Conservation (phyloP, 1,140 invertebrate species). For the Penaeus japonicus region DNA sequence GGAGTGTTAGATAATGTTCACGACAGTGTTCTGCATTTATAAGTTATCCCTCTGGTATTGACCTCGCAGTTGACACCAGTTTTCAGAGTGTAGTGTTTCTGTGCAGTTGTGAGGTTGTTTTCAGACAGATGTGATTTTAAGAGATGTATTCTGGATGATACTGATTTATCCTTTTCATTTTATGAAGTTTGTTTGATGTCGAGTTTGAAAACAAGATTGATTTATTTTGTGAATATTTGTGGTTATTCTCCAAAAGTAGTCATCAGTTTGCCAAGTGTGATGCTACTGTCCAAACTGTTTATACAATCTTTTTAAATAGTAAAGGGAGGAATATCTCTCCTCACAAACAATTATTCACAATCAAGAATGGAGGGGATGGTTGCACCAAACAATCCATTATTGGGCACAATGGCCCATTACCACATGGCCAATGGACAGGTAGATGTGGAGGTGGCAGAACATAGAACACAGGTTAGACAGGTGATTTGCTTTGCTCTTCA, state of each 20-base stretch:
- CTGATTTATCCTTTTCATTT: background rate
- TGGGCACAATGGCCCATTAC: background rate
- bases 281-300: background rate
- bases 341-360: no score
- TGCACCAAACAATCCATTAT: background rate
- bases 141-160: background rate
- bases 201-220: background rate
- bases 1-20: no score
- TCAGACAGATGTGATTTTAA: background rate
- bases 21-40: no score
- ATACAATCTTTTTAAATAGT: background rate
- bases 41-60: no score
- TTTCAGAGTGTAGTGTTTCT: no score
- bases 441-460: no score
- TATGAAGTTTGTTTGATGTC: background rate
- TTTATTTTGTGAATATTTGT: background rate
- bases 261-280: background rate
- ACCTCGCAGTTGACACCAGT: no score
- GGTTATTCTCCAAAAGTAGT: background rate
- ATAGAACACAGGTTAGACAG: no score
- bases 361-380: background rate
- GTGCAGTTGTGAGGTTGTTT: no score
- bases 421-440: background rate
- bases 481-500: no score
- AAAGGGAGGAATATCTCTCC: no score